Conservation (phyloP, 2,888 invertebrate species). For the Carterocephalus palaemon region DNA sequence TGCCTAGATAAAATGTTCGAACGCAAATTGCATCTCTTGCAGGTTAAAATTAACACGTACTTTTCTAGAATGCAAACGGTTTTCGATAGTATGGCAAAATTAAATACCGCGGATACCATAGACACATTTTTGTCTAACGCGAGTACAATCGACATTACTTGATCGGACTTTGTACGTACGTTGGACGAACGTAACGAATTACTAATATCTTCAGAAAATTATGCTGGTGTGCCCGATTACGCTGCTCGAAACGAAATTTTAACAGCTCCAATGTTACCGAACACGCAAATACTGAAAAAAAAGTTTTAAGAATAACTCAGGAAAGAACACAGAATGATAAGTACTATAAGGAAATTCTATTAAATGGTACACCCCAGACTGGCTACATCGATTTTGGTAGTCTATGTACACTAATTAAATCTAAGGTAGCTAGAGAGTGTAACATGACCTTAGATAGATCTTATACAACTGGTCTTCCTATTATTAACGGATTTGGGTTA, state of each 20-base stretch:
- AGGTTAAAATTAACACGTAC: too few species aligned
- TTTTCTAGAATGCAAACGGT: too few species aligned
- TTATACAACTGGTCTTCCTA: slow-evolving; percentile 12
- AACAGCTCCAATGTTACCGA: neutral
- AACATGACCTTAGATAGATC: slow-evolving; percentile 3
- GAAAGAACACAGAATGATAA: slow-evolving; percentile 13
- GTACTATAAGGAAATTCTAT: slow-evolving; percentile 15
- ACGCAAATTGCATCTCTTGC: too few species aligned
- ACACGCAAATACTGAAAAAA: neutral
- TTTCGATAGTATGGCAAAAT: too few species aligned
- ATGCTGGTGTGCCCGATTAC: too few species aligned
- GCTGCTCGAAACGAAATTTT: too few species aligned
- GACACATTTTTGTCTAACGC: too few species aligned
- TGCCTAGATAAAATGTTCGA: too few species aligned
- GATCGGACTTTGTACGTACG: too few species aligned
- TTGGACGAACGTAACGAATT: too few species aligned
- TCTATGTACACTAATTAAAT: slow-evolving; percentile 23
- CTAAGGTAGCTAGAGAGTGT: neutral
- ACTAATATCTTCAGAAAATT: neutral
- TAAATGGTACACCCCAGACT: slow-evolving; percentile 10
- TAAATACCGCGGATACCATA: too few species aligned
- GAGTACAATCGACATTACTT: too few species aligned
- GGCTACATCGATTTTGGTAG: slow-evolving; percentile 29
- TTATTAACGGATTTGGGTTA: slow-evolving; percentile 22
- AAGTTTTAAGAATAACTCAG: neutral